These are phyloP conservation scores for Scotopteryx bipunctaria DNA, from an alignment of 2,888 invertebrate species.

Conservation along the genomic window DNA sequence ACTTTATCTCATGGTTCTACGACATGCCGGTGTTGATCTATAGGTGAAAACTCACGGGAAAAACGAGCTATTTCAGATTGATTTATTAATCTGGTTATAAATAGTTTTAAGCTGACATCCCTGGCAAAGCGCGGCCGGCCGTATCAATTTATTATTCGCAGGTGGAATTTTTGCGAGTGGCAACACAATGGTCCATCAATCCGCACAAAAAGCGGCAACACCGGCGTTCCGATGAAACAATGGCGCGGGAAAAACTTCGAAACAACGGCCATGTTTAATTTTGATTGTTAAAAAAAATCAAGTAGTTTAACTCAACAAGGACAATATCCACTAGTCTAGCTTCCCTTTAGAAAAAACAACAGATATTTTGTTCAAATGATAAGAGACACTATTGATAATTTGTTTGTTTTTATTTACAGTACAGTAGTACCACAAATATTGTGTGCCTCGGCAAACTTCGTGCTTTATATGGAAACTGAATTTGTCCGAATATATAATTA, in stretches of 20 bases:
- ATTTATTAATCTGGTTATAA: background rate
- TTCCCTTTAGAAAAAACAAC: too few relatives aligned
- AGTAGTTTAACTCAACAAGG: too few relatives aligned
- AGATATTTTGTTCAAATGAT: too few relatives aligned
- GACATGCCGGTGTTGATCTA: too few relatives aligned
- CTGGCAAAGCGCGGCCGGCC: conserved; percentile 36
- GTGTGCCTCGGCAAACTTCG: too few relatives aligned
- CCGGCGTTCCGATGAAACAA: conserved; percentile 60
- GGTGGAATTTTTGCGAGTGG: conserved; percentile 66
- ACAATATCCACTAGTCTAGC: too few relatives aligned
- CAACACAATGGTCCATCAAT: conserved; percentile 79
- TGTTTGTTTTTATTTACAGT: too few relatives aligned
- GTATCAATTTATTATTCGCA: conserved; percentile 76
- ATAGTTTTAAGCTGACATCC: background rate
- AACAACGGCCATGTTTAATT: conserved; percentile 21
- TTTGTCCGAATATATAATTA: too few relatives aligned
- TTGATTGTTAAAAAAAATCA: conserved; percentile 16
- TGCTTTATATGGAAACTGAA: too few relatives aligned
- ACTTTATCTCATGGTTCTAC: too few relatives aligned
- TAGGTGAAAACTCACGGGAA: background rate
- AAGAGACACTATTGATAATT: too few relatives aligned
- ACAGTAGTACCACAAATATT: too few relatives aligned
- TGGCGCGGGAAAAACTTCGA: conserved; percentile 40
- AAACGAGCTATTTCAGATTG: background rate
- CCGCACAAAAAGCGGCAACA: conserved; percentile 68